Evolutionary conservation across 2,888 invertebrate genomes (phyloP).

Genomic region (Machimus atricapillus): DNA sequence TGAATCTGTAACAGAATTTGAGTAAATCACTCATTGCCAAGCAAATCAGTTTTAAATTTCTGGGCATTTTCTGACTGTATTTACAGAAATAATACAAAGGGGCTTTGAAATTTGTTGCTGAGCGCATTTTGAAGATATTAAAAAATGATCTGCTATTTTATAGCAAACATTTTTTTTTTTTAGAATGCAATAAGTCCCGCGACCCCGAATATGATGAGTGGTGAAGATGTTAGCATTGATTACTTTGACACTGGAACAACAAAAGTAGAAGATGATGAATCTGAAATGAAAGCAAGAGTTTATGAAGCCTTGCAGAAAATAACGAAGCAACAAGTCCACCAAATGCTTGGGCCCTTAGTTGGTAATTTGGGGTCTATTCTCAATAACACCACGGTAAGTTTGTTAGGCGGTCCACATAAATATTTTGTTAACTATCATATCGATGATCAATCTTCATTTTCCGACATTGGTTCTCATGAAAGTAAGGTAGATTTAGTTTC

Average conservation of each 20-base stretch:
- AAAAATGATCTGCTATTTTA: not conserved
- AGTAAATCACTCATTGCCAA: not conserved
- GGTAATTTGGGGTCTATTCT: constrained; percentile 29
- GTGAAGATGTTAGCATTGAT: not conserved
- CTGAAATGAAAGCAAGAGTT: constrained; percentile 33
- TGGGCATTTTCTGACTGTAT: not conserved
- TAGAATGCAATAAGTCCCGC: not conserved
- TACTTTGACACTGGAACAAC: not conserved
- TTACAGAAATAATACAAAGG: not conserved
- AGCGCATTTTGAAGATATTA: not conserved
- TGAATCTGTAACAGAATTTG: too few species aligned
- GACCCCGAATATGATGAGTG: not conserved
- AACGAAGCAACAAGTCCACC: constrained; percentile 54
- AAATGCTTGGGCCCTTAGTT: constrained; percentile 55
- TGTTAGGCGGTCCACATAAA: not conserved
- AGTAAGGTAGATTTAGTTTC: not conserved
- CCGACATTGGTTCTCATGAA: not conserved
- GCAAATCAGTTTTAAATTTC: not conserved
- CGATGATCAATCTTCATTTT: not conserved
- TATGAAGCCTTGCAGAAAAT: constrained; percentile 54
- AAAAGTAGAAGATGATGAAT: not conserved
- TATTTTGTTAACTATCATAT: not conserved
- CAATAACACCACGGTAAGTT: constrained; percentile 13
- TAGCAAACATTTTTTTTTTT: not conserved
- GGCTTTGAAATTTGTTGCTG: not conserved